Evolutionary conservation across 30 jellyfish, hydroid and myxozoan genomes (phyloP).

Genomic region (Aurelia coerulea): DNA sequence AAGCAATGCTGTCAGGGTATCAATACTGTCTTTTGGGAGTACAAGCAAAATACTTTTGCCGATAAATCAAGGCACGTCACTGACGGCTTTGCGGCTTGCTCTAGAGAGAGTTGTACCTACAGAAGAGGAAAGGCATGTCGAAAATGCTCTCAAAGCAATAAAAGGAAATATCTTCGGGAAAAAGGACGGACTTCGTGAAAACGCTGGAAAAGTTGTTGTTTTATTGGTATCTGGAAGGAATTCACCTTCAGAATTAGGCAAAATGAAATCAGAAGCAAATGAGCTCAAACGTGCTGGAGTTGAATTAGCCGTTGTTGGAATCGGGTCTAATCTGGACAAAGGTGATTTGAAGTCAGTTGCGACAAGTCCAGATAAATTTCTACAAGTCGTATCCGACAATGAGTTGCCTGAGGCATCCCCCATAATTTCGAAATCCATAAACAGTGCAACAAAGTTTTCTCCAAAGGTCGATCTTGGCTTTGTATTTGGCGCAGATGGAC

Average conservation of each 20-base stretch:
- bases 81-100: conserved; percentile 11
- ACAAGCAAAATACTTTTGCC: not conserved
- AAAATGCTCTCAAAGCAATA: conserved; percentile 2
- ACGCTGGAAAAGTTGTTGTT: conserved; percentile 65
- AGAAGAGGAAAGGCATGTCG: conserved; percentile 22
- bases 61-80: conserved; percentile 16
- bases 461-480: conserved; percentile 40
- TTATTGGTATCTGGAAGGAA: conserved; percentile 43
- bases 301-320: conserved; percentile 42
- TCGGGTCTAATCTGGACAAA: conserved; percentile 15
- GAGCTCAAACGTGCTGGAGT: conserved; percentile 11
- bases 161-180: not conserved
- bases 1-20: conserved; percentile 12
- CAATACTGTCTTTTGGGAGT: conserved; percentile 36
- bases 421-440: not conserved
- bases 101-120: not conserved
- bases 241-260: not conserved
- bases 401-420: conserved; percentile 30
- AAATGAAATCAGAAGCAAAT: not conserved
- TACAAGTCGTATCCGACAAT: not conserved
- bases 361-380: conserved; percentile 7
- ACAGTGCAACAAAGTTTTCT: not conserved
- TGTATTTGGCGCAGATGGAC: conserved; percentile 52
- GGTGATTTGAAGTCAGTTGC: conserved; percentile 16
- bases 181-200: not conserved